These are phyloP conservation scores for Drosophila longiperda DNA, from an alignment of 2,888 invertebrate genomes.

Conservation along the genomic window DNA sequence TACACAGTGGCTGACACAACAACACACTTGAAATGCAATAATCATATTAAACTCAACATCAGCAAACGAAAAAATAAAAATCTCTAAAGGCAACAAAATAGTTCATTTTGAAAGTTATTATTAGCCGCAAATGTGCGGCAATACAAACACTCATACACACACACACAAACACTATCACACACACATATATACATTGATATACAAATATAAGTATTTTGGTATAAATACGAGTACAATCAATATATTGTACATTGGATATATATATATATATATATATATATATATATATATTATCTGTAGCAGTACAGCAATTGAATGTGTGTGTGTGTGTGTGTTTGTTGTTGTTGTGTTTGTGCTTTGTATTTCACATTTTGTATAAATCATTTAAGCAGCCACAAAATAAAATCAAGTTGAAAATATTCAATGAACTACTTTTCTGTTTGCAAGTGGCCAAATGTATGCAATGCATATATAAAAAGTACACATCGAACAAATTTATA, in stretches of 20 bases:
- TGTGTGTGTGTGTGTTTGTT: not conserved
- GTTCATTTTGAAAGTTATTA: constrained; percentile 81
- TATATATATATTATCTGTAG: constrained; percentile 26
- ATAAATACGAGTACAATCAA: constrained; percentile 49
- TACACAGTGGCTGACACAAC: constrained; percentile 16
- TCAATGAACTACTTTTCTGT: constrained; percentile 79
- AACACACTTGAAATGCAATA: constrained; percentile 77
- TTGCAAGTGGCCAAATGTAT: constrained; percentile 66
- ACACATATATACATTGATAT: constrained; percentile 14
- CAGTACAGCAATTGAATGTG: constrained; percentile 43
- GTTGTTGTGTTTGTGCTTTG: constrained; percentile 49
- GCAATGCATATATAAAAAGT: constrained; percentile 50
- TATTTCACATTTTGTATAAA: constrained; percentile 66
- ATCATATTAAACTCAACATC: constrained; percentile 80
- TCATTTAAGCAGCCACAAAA: constrained; percentile 70
- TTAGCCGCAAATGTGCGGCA: constrained; percentile 80
- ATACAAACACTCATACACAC: constrained; percentile 44
- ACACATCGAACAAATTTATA: constrained; percentile 48
- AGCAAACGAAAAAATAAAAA: constrained; percentile 43
- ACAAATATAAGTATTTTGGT: constrained; percentile 34
- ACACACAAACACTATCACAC: constrained; percentile 16
- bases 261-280: constrained; percentile 17
- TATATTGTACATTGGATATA: constrained; percentile 52
- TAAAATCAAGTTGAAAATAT: constrained; percentile 79
- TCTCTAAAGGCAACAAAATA: constrained; percentile 81